phyloP scores from a whole-genome alignment of 2,888 invertebrate genomes.

The Melieria picta region DNA sequence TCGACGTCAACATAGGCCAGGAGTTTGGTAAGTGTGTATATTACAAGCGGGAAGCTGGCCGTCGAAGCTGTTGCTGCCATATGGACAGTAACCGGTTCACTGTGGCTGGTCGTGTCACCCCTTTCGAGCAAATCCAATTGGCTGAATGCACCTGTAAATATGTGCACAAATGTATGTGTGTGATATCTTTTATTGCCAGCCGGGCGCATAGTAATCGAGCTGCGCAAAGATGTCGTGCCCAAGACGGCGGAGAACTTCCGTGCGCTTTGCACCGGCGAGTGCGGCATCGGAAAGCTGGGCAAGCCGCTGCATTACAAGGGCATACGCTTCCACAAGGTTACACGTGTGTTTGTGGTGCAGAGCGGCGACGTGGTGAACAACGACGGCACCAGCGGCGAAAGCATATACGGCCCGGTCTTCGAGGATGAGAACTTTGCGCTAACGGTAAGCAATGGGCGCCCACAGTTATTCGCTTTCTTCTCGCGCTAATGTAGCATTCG shows the following conservation, averaged over 20 bases:
- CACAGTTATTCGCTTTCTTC: not conserved
- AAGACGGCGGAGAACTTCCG: constrained; percentile 92
- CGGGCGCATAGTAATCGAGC: constrained; percentile 86
- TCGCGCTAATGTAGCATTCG: not conserved
- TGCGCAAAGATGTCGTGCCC: constrained; percentile 85
- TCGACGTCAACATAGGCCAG: constrained; percentile 76
- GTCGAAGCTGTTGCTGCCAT: not conserved
- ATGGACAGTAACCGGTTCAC: too few relatives aligned
- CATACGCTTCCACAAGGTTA: constrained; percentile 82
- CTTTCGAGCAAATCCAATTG: too few relatives aligned
- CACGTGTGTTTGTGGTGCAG: constrained; percentile 90
- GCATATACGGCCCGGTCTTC: constrained; percentile 91
- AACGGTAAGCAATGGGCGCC: constrained; percentile 64
- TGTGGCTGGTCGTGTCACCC: too few relatives aligned
- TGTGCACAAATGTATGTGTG: not conserved
- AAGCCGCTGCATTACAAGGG: constrained; percentile 88
- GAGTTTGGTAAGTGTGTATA: constrained; percentile 71
- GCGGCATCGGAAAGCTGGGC: constrained; percentile 74
- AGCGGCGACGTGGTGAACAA: constrained; percentile 82
- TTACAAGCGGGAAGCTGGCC: too few relatives aligned
- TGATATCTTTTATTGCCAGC: constrained; percentile 67
- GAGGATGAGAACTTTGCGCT: constrained; percentile 88
- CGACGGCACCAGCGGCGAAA: constrained; percentile 91
- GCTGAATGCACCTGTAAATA: not conserved
- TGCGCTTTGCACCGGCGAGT: constrained; percentile 91